Percentiles rank a stretch among this genome's conserved stretches.
Evolutionary conservation across 2,797 vertebrate species (phyloP).

Genomic region (Chrysocyon brachyurus): DNA sequence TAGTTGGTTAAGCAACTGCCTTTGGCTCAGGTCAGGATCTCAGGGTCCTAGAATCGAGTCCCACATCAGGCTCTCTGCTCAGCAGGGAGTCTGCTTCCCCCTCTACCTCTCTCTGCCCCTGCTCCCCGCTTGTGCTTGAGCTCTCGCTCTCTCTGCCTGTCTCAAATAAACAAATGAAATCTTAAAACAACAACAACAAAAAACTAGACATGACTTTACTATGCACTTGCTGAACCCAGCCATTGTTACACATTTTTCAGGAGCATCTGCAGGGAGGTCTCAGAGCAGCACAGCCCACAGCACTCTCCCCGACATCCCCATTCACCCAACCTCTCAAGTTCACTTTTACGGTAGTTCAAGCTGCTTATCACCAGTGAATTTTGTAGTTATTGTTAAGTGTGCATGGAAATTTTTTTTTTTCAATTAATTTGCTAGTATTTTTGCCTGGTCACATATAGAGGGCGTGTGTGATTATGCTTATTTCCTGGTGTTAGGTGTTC

Average conservation of each 20-base stretch:
- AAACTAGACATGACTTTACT: not conserved
- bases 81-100: no score
- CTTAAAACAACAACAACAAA: no score
- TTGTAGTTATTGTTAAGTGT: not conserved
- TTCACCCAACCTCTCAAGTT: fast-evolving
- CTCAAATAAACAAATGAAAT: no score
- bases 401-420: not conserved
- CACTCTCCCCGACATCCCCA: fast-evolving
- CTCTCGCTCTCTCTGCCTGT: no score
- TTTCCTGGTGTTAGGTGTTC: not conserved
- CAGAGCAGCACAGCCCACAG: fast-evolving
- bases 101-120: no score
- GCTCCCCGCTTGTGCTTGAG: no score
- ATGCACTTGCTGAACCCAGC: not conserved
- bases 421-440: not conserved
- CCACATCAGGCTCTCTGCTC: no score
- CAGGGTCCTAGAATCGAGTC: no score
- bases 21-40: no score
- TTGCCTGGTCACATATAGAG: not conserved
- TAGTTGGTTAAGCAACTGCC: no score
- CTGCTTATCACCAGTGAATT: not conserved
- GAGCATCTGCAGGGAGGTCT: not conserved
- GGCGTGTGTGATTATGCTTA: not conserved
- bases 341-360: not conserved
- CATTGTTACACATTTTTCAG: fast-evolving